phyloP scores from a whole-genome alignment of 2,888 invertebrate genomes.

The Lysandra coridon region DNA sequence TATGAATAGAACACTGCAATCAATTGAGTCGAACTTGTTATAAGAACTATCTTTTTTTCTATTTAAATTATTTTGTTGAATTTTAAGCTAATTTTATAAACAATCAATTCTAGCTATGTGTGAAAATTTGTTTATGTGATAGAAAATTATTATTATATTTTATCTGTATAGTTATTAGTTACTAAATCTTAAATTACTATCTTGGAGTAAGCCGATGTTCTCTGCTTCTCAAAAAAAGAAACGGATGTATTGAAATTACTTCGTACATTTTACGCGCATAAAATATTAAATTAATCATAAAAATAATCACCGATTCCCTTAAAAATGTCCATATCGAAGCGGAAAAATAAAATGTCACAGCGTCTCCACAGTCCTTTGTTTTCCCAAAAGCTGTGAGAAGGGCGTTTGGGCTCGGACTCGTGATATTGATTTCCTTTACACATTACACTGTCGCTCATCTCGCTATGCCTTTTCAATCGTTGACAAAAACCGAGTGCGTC shows the following conservation, averaged over 20 bases:
- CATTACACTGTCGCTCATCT: constrained; percentile 46
- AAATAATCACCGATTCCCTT: too few relatives aligned
- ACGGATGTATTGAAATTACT: too few relatives aligned
- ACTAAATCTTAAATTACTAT: too few relatives aligned
- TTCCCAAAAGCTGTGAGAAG: constrained; percentile 59
- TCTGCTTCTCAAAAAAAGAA: background rate
- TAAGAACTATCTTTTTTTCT: background rate
- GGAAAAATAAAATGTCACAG: background rate
- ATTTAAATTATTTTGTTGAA: background rate
- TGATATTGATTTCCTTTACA: constrained; percentile 72
- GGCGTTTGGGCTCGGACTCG: constrained; percentile 52
- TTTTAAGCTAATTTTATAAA: background rate
- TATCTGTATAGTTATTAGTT: too few relatives aligned
- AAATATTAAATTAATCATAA: too few relatives aligned
- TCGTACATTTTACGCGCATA: too few relatives aligned
- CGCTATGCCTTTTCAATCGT: constrained; percentile 33
- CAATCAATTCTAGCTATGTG: too few relatives aligned
- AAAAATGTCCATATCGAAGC: too few relatives aligned
- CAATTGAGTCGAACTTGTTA: constrained; percentile 42
- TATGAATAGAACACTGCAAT: constrained; percentile 48
- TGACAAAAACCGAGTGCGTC: background rate
- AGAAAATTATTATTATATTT: too few relatives aligned
- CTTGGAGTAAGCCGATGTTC: too few relatives aligned
- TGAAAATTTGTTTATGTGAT: too few relatives aligned
- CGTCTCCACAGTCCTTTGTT: constrained; percentile 46